A percentile compares a stretch with the other conserved stretches of the same genome.
Evolutionary conservation across 2,113 vertebrate species (phyloP).

Genomic region (Dipodomys ordii): DNA sequence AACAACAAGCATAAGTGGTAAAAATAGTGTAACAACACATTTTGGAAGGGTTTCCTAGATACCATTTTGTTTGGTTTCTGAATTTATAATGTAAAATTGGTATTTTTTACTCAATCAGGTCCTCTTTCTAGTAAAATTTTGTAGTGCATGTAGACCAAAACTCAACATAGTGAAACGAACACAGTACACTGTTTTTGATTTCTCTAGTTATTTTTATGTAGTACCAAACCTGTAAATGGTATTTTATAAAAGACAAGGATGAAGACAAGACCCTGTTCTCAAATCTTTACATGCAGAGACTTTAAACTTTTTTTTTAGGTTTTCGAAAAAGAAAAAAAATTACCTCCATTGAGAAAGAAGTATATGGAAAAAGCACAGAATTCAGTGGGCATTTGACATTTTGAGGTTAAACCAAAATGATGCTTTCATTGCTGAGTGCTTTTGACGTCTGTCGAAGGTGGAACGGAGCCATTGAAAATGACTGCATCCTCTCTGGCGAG

Average conservation of each 20-base stretch:
- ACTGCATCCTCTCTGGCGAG: constrained; percentile 63
- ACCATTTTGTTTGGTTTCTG: constrained; percentile 14
- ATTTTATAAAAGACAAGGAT: constrained; percentile 35
- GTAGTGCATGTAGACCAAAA: neutral
- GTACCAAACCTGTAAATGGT: constrained; percentile 11
- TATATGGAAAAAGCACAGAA: constrained; percentile 9
- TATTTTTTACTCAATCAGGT: neutral
- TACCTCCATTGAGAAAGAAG: constrained; percentile 55
- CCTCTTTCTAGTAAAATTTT: neutral
- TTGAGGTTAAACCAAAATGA: constrained; percentile 83
- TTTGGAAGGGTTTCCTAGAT: neutral
- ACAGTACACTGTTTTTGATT: neutral
- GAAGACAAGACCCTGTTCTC: neutral
- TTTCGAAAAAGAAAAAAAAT: constrained; percentile 9
- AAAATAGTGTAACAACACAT: constrained; percentile 19
- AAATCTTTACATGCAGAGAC: constrained; percentile 41
- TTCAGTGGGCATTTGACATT: constrained; percentile 77
- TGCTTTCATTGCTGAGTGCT: constrained; percentile 64
- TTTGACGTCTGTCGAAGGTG: constrained; percentile 75
- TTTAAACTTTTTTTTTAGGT: constrained; percentile 27
- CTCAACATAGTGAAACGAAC: neutral
- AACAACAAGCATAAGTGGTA: neutral
- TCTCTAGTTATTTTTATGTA: constrained; percentile 35
- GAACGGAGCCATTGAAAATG: constrained; percentile 71
- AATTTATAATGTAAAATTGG: constrained; percentile 32